Conservation (phyloP, 1,140 invertebrate genomes). For the Semibalanus balanoides region DNA sequence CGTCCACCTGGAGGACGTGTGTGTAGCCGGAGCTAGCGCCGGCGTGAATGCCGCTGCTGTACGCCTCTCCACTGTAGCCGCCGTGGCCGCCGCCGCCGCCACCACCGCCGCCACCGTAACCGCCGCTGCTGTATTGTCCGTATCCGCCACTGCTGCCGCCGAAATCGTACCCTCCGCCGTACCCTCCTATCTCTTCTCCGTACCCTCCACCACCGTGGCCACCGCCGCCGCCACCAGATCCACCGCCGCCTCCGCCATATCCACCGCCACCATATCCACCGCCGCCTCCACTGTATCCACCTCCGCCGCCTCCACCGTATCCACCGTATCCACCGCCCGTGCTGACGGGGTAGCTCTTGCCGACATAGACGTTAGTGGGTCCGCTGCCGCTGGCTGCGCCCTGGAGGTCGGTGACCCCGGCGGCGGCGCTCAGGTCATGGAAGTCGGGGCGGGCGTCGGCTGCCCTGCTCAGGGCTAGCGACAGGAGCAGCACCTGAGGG, state of each 20-base stretch:
- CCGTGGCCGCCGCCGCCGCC: too few relatives aligned
- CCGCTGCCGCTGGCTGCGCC: neutral
- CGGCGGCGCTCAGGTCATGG: neutral
- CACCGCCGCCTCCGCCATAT: too few relatives aligned
- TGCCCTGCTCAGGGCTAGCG: neutral
- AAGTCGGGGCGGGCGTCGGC: neutral
- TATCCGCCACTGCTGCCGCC: neutral
- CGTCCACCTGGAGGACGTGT: neutral
- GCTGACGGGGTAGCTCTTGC: neutral
- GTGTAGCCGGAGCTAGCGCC: neutral
- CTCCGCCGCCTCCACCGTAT: too few relatives aligned
- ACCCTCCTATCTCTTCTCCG: too few relatives aligned
- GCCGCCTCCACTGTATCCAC: too few relatives aligned
- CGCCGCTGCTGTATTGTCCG: too few relatives aligned
- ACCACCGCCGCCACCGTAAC: too few relatives aligned
- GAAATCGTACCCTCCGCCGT: neutral
- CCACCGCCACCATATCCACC: too few relatives aligned
- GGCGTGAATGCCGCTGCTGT: neutral
- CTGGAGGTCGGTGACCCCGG: neutral
- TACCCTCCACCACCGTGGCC: too few relatives aligned
- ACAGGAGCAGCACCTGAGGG: neutral
- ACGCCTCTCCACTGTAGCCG: neutral
- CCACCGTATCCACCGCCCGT: too few relatives aligned
- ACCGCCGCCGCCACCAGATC: too few relatives aligned
- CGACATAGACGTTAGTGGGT: neutral